These are phyloP conservation scores for Heterotis niloticus DNA, from an alignment of 2,113 vertebrate genomes.

Conservation along the genomic window DNA sequence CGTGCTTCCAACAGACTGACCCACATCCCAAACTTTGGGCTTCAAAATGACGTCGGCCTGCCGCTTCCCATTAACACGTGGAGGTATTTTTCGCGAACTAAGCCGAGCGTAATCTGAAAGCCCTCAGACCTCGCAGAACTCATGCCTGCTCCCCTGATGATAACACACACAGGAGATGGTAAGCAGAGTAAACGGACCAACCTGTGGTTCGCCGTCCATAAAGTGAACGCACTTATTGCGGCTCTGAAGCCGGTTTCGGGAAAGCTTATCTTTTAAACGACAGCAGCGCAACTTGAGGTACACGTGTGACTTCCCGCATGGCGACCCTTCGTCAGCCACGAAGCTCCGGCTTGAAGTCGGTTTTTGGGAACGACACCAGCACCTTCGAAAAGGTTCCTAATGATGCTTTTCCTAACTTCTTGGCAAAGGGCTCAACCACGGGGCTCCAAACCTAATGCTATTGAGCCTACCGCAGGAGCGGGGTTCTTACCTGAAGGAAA, in stretches of 20 bases:
- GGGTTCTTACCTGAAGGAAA: not conserved
- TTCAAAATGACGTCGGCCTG: not conserved
- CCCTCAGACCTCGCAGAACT: not conserved
- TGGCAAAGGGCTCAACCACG: not conserved
- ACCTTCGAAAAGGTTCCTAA: not conserved
- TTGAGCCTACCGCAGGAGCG: too few species aligned
- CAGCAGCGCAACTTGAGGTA: not conserved
- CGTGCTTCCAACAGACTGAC: not conserved
- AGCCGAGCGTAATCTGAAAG: not conserved
- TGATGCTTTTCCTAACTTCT: not conserved
- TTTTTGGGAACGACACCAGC: not conserved
- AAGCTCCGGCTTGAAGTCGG: not conserved
- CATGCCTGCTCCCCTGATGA: not conserved
- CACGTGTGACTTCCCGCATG: not conserved
- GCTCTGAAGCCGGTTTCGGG: not conserved
- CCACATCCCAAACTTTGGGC: not conserved
- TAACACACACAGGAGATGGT: not conserved
- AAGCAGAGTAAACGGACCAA: not conserved
- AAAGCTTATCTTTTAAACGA: slow-evolving; percentile 12
- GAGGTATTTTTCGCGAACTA: not conserved
- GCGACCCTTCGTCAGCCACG: not conserved
- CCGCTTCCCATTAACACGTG: not conserved
- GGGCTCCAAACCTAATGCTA: too few species aligned
- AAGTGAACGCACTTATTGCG: not conserved
- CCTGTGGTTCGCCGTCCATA: not conserved